phyloP scores from a whole-genome alignment of 2,888 invertebrate species.

The Autographa gamma region DNA sequence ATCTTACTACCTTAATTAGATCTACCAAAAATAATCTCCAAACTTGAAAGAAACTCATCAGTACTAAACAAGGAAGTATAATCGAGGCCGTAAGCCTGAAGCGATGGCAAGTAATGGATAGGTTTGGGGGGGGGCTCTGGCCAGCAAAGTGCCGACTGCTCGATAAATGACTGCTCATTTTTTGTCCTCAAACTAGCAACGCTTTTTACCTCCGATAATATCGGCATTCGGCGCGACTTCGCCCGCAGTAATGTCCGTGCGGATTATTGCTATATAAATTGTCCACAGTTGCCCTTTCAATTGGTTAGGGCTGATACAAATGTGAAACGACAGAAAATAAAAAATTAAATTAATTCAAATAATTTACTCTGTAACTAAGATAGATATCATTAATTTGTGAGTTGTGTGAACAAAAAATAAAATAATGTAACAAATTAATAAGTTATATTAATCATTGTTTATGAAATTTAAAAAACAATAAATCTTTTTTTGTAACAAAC shows the following conservation, averaged over 20 bases:
- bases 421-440: too few relatives aligned
- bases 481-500: too few relatives aligned
- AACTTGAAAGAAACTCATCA: constrained; percentile 51
- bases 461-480: too few relatives aligned
- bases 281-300: constrained; percentile 85
- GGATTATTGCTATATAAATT: constrained; percentile 89
- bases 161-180: constrained; percentile 88
- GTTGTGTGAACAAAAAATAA: too few relatives aligned
- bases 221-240: constrained; percentile 73
- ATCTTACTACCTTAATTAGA: neutral
- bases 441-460: too few relatives aligned
- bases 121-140: constrained; percentile 71
- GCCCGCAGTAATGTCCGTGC: constrained; percentile 82
- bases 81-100: constrained; percentile 52
- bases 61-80: constrained; percentile 52
- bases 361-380: too few relatives aligned
- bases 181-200: constrained; percentile 85
- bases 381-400: too few relatives aligned
- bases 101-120: constrained; percentile 58
- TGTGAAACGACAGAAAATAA: too few relatives aligned
- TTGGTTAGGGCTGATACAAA: constrained; percentile 76
- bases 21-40: constrained; percentile 14
- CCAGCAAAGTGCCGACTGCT: constrained; percentile 79
- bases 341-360: too few relatives aligned
- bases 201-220: constrained; percentile 85